Evolutionary conservation across 2,888 invertebrate species (phyloP).

Genomic region (Entomobrya multifasciata): DNA sequence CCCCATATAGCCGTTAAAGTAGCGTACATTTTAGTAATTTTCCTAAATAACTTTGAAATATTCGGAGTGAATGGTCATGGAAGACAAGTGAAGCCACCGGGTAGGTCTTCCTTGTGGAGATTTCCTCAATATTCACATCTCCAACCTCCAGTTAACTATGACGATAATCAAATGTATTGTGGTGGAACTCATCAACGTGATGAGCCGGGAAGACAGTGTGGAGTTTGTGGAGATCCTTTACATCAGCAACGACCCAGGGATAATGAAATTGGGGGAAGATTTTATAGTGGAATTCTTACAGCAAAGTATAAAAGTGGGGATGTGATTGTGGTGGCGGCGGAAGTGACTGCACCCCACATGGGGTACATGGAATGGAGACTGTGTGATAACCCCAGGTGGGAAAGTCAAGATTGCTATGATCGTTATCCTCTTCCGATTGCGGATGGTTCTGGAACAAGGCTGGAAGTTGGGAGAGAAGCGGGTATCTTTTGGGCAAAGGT

Average conservation of each 20-base stretch:
- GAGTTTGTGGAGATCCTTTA: conserved; percentile 77
- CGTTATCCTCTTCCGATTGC: conserved; percentile 58
- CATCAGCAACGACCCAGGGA: conserved; percentile 67
- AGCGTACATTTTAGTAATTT: background rate
- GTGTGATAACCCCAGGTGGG: conserved; percentile 49
- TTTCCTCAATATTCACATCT: conserved; percentile 49
- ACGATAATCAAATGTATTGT: conserved; percentile 70
- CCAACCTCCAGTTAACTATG: conserved; percentile 66
- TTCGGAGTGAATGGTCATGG: conserved; percentile 60
- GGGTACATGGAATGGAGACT: conserved; percentile 71
- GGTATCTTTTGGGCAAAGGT: conserved; percentile 71
- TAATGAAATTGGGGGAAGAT: conserved; percentile 71
- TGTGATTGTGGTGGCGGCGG: conserved; percentile 46
- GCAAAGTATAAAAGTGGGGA: conserved; percentile 48
- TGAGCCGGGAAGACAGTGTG: conserved; percentile 64
- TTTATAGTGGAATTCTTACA: conserved; percentile 63
- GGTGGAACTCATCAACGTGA: conserved; percentile 48
- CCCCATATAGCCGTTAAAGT: background rate
- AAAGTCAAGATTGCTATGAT: conserved; percentile 67
- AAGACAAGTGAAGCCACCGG: conserved; percentile 68
- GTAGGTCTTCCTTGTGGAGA: conserved; percentile 72
- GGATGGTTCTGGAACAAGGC: conserved; percentile 80
- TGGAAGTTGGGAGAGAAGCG: conserved; percentile 78
- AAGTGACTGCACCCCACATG: conserved; percentile 50
- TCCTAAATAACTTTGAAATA: background rate